Conservation (phyloP, 1,140 invertebrate species). For the Nomia melanderi region DNA sequence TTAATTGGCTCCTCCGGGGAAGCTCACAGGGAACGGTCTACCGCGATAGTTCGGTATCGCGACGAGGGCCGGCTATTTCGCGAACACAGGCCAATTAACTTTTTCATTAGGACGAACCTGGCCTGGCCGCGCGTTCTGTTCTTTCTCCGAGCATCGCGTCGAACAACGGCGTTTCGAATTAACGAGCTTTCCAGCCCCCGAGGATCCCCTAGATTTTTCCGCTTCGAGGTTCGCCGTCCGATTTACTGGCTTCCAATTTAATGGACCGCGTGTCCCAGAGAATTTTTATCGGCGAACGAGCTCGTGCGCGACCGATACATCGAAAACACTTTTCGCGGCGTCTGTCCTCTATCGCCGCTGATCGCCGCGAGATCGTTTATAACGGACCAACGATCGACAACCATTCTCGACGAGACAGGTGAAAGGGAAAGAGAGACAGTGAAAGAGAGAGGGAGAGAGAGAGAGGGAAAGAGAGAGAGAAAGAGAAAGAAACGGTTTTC, state of each 20-base stretch:
- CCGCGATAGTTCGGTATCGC: constrained; percentile 18
- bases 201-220: constrained; percentile 28
- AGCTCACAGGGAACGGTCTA: background rate
- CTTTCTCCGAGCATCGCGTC: constrained; percentile 13
- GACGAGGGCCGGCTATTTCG: constrained; percentile 35
- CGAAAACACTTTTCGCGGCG: background rate
- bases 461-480: no score
- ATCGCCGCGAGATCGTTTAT: no score
- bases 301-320: background rate
- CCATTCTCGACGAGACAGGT: no score
- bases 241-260: constrained; percentile 32
- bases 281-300: background rate
- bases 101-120: constrained; percentile 57
- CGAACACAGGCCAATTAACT: constrained; percentile 57
- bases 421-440: no score
- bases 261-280: constrained; percentile 1
- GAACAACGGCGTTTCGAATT: constrained; percentile 53
- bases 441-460: no score
- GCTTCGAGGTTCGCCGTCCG: background rate
- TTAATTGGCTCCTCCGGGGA: background rate
- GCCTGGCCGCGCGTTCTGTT: constrained; percentile 35
- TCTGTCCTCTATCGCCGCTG: no score
- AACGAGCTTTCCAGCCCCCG: constrained; percentile 35
- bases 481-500: no score
- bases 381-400: no score